A percentile compares a stretch with the other conserved stretches of the same genome.
Conservation (phyloP, 2,113 vertebrate genomes). For the Siphamia tubifer region DNA sequence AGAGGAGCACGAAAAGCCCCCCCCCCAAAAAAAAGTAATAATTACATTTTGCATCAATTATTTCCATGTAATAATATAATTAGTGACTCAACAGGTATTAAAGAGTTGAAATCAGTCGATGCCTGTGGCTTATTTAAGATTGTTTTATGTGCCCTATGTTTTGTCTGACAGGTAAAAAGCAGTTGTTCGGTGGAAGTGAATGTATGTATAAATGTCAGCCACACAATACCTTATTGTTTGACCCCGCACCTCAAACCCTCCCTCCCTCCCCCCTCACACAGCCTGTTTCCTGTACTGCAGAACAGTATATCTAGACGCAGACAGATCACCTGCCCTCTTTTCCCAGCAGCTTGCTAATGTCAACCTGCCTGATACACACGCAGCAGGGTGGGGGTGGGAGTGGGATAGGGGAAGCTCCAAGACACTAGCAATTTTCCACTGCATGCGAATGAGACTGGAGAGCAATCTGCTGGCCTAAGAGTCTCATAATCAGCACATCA, state of each 20-base stretch:
- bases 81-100: too few species aligned
- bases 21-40: too few species aligned
- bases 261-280: constrained; percentile 25
- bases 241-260: constrained; percentile 29
- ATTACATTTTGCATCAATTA: too few species aligned
- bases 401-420: constrained; percentile 61
- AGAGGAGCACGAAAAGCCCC: too few species aligned
- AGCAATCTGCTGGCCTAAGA: constrained; percentile 75
- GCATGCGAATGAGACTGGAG: constrained; percentile 74
- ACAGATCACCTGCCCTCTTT: constrained; percentile 66
- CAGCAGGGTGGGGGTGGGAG: constrained; percentile 56
- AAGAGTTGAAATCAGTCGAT: too few species aligned
- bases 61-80: too few species aligned
- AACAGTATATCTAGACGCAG: constrained; percentile 51
- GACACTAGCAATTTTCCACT: constrained; percentile 76
- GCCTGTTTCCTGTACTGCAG: constrained; percentile 52
- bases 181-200: constrained; percentile 9
- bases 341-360: constrained; percentile 77
- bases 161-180: neutral
- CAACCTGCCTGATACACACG: constrained; percentile 71
- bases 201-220: constrained; percentile 48
- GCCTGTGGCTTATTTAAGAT: too few species aligned
- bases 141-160: too few species aligned
- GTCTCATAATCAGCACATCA: constrained; percentile 79
- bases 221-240: constrained; percentile 44